phyloP scores from a whole-genome alignment of 2,113 vertebrate genomes.

The Cebus imitator region DNA sequence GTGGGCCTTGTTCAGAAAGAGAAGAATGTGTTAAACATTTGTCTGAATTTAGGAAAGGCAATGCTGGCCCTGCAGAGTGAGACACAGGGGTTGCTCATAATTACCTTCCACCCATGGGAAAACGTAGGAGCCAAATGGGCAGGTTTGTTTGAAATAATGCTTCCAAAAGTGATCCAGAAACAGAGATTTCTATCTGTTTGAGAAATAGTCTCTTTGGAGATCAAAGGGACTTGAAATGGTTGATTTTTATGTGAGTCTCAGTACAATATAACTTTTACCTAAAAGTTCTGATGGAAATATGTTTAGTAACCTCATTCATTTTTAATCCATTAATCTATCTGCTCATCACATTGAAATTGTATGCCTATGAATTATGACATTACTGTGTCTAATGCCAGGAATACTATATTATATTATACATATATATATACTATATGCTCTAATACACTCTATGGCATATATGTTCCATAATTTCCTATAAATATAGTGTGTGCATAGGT shows the following conservation, averaged over 20 bases:
- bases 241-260: not conserved
- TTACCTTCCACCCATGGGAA: not conserved
- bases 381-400: too few species aligned
- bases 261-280: not conserved
- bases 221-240: not conserved
- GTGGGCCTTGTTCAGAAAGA: rapidly evolving
- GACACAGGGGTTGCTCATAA: rapidly evolving
- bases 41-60: not conserved
- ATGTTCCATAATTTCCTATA: not conserved
- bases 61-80: not conserved
- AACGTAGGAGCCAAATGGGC: not conserved
- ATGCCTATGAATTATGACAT: not conserved
- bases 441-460: too few species aligned
- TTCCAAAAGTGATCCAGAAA: not conserved
- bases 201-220: not conserved
- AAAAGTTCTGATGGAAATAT: not conserved
- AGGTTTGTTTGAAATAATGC: not conserved
- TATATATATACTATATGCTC: rapidly evolving
- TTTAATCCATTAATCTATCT: rapidly evolving
- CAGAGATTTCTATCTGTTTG: not conserved
- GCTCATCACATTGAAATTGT: not conserved
- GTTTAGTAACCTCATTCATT: not conserved
- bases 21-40: rapidly evolving
- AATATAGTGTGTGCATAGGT: not conserved
- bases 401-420: not conserved